Evolutionary conservation across 2,797 vertebrate species (phyloP), one percentile per base, ranked within the genome.

Genomic region (Zalophus californianus): DNA sequence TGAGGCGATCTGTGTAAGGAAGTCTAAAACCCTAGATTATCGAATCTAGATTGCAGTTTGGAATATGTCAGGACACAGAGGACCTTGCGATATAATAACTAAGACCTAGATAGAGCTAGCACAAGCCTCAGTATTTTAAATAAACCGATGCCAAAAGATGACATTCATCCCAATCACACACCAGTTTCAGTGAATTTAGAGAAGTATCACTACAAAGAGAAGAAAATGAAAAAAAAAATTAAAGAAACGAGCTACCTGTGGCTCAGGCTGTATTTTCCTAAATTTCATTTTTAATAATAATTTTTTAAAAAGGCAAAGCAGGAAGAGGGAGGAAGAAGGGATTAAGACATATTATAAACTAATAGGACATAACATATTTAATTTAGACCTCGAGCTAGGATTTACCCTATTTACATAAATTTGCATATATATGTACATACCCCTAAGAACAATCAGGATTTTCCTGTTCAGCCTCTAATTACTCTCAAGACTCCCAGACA

Each of bases 261-360:
- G 35, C 56, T 90, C 75, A 60, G 23, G 48, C 12, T 78, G 9
- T 25, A 86, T 64, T 85, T 72, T 79, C n/a, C 23, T 90, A 64
- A 85, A 82, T 82, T 68, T 29, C 58, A 73, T 90, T 66, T 75
- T 38, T 82, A 58, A 70, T 77, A 90, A 54, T 73, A 70, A 41
- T 29, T 56, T 56, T 56, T 56, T n/a, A n/a, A n/a, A 68, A 94
- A 89, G n/a, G n/a, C 20, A 82, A 86, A 18, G 27, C 16, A 66
- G 15, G 12, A 50, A 88, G 29, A 90, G n/a, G 32, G 21, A n/a
- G 7, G 25, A 1, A 48, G 38, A 29, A 54, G 12, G 35, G 13
- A 52, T 85, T 75, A 58, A 75, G 41, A 72, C 29, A 56, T n/a
- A 16, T 20, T 84, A 91, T 41, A 78, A 77, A 85, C 41, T 50